Evolutionary conservation across 2,888 invertebrate species (phyloP), one percentile per base, ranked within the genome.

Genomic region (Atethmia centrago): DNA sequence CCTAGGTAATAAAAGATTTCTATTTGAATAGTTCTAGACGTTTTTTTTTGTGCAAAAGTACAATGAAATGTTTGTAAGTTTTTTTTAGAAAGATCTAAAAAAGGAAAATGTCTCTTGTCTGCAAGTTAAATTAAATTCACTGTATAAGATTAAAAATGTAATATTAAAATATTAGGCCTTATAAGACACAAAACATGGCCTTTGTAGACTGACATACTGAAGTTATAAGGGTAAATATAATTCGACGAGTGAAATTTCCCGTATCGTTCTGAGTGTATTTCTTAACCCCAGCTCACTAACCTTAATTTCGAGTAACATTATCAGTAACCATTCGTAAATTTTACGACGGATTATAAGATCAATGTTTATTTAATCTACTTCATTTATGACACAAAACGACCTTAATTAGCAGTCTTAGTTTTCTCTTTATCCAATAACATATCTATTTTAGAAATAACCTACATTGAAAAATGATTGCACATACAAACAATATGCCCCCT

Each of bases 1-100:
- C 68, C 49, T 62, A 14, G 5, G 3, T 28, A 77, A 75, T 83
- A 75, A 85, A 75, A 74, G 63, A 47, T 69, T 77, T 82, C 61
- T 77, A 42, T 40, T 40, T 61, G 51, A 74, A 73, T 71, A 51
- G 16, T 16, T 19, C 4, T 36, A 66, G 31, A 19, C 31, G n/a
- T n/a, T n/a, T 14, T 64, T 56, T 67, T 55, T 66, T 69, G 19
- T 19, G 10, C 45, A 68, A 66, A 66, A 36, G 28, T 25, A 61
- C 65, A 71, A 65, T 14, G 47, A 42, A 61, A 68, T 55, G 7
- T 25, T 49, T 61, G 16, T n/a, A 51, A 63, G 58, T 51, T n/a
- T 45, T 42, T 62, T 64, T 64, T n/a, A 12, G 16, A 62, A 62
- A 53, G 14, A 47, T 51, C 47, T 36, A 9, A 61, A 19, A 58